Conservation (phyloP, 2,888 invertebrate species). For the Drosophila emarginata region DNA sequence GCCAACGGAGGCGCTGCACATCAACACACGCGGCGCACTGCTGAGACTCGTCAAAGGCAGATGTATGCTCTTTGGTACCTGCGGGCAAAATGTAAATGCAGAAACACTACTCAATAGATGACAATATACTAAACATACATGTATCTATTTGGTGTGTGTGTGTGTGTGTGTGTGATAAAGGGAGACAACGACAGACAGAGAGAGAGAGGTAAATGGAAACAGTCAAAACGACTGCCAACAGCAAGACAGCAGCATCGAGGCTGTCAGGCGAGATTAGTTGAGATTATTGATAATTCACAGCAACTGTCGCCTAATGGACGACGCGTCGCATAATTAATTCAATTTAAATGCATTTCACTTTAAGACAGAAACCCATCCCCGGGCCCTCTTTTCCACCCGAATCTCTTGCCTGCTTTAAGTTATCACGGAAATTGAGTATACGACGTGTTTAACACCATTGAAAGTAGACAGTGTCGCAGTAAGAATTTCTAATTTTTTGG, state of each 20-base stretch:
- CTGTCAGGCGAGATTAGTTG: slow-evolving; percentile 65
- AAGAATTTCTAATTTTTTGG: slow-evolving; percentile 41
- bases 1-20: slow-evolving; percentile 83
- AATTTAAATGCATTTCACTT: slow-evolving; percentile 63
- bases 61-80: slow-evolving; percentile 82
- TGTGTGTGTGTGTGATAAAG: slow-evolving; percentile 6
- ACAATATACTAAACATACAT: slow-evolving; percentile 32
- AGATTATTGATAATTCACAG: slow-evolving; percentile 70
- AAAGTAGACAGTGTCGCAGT: slow-evolving; percentile 16
- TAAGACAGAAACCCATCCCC: slow-evolving; percentile 16
- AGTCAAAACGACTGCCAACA: slow-evolving; percentile 57
- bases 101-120: slow-evolving; percentile 35
- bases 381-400: neutral
- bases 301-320: slow-evolving; percentile 65
- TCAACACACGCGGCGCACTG: slow-evolving; percentile 78
- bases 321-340: slow-evolving; percentile 65
- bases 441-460: slow-evolving; percentile 35
- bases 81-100: slow-evolving; percentile 36
- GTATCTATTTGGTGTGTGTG: slow-evolving; percentile 13
- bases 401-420: slow-evolving; percentile 15
- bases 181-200: slow-evolving; percentile 14
- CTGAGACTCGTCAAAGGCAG: slow-evolving; percentile 82
- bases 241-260: slow-evolving; percentile 26
- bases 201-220: slow-evolving; percentile 17
- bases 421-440: slow-evolving; percentile 49